Base-by-base conservation (phyloP, 2,888 invertebrate genomes). In the Pristionchus maxplancki region DNA sequence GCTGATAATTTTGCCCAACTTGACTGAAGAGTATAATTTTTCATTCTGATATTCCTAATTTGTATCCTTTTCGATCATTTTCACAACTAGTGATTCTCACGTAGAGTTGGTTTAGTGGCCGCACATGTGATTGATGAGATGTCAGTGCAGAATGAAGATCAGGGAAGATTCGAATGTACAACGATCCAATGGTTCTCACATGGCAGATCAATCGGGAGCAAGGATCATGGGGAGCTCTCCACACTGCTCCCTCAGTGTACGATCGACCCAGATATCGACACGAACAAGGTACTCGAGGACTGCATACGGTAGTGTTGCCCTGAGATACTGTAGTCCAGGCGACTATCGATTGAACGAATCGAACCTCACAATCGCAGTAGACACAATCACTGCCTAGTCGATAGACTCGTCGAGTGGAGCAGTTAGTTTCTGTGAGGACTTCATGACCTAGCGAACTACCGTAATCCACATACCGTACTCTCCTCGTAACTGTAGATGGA, bases 181-280 rank as follows among this genome's bases (percentile, higher is more conserved):
- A 11, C 34, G 40, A 78, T 24, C 78, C 8, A n/a, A 17, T 78
- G 8, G 11, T 78, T 50, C 82, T 84, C 34, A 84, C 84, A 34
- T 84, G 37, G 40, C 84, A 84, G 5, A 62, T 84, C 6, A 84
- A n/a, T 62, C 62, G 34, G 1, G 62, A 62, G 62, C 58, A 62
- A 24, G 62, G 58, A 84, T 84, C 84, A 62, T 84, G 62, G 13
- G 84, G 84, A 24, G 62, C 58, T 44, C 28, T 34, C 84, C 84
- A 84, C 17, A 40, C 44, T 62, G 58, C 1, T 62, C 58, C 58
- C 24, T 84, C 58, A 2, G 58, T 1, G 40, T 84, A 84, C n/a
- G 62, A 84, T 84, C 84, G 34, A 84, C 84, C 62, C 6, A 84
- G 40, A 62, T 84, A 84, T 20, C 37, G 37, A 84, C 84, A 84